Percentiles rank a stretch among this genome's conserved stretches.
These are phyloP conservation scores for Lasiurus borealis DNA, from an alignment of 2,113 vertebrate genomes.

Conservation along the genomic window DNA sequence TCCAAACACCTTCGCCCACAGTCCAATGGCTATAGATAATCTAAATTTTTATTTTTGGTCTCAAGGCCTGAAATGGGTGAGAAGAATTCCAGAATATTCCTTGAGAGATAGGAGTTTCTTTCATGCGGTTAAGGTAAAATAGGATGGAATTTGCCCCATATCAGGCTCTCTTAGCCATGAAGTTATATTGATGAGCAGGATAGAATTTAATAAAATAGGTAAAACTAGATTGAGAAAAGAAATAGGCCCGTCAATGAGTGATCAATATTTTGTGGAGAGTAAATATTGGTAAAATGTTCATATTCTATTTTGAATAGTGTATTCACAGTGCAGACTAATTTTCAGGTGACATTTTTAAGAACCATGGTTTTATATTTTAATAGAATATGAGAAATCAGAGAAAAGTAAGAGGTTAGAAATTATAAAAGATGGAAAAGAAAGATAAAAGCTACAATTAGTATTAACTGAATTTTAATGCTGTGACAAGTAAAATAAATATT, in stretches of 20 bases:
- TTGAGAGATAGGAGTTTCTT: neutral
- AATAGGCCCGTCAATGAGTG: neutral
- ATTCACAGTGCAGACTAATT: neutral
- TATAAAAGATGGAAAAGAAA: neutral
- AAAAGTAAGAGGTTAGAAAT: neutral
- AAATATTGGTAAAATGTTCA: neutral
- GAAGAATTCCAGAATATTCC: neutral
- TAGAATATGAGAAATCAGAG: neutral
- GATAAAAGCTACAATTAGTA: neutral
- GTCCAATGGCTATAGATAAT: neutral
- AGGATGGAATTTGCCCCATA: neutral
- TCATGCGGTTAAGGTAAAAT: neutral
- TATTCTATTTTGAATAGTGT: neutral
- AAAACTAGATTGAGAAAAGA: slow-evolving; percentile 18
- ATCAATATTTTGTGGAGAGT: neutral
- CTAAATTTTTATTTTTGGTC: neutral
- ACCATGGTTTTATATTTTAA: neutral
- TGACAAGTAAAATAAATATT: neutral
- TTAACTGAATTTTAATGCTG: neutral
- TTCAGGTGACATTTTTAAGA: slow-evolving; percentile 13
- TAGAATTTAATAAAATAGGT: neutral
- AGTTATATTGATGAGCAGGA: neutral
- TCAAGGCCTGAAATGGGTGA: neutral
- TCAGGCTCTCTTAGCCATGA: neutral
- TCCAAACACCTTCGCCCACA: neutral